These are phyloP conservation scores for Rattus rattus DNA, from an alignment of 2,113 vertebrate species.

Conservation along the genomic window DNA sequence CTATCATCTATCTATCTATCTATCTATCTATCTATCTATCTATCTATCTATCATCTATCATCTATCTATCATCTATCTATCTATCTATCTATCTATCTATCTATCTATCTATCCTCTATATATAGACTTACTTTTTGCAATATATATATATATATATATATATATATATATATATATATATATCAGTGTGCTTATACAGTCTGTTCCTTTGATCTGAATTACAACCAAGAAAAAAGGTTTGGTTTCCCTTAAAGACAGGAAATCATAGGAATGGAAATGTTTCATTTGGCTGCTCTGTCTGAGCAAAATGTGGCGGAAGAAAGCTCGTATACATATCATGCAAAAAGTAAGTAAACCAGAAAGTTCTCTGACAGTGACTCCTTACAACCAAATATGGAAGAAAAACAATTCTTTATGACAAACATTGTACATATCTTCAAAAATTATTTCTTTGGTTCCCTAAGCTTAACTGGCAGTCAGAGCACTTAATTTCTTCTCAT, in stretches of 20 bases:
- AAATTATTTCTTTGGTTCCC: conserved; percentile 76
- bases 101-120: too few relatives aligned
- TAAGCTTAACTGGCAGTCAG: conserved; percentile 46
- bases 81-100: too few relatives aligned
- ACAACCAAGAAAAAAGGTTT: conserved; percentile 15
- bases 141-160: too few relatives aligned
- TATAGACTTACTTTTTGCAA: too few relatives aligned
- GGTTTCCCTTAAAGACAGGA: conserved; percentile 10
- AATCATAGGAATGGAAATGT: conserved; percentile 40
- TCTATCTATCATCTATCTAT: too few relatives aligned
- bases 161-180: too few relatives aligned
- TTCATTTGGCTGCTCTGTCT: conserved; percentile 4
- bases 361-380: conserved; percentile 80
- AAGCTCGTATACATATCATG: not conserved
- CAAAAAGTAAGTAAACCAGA: conserved; percentile 71
- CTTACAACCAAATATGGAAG: conserved; percentile 68
- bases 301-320: not conserved
- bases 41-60: too few relatives aligned
- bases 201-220: conserved; percentile 58
- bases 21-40: too few relatives aligned
- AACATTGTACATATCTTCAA: conserved; percentile 68
- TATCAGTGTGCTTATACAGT: conserved; percentile 24
- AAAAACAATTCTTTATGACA: conserved; percentile 80
- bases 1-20: too few relatives aligned
- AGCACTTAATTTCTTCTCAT: conserved; percentile 66